Base-by-base conservation (phyloP, 2,888 invertebrate species). In the Thecophora atra region DNA sequence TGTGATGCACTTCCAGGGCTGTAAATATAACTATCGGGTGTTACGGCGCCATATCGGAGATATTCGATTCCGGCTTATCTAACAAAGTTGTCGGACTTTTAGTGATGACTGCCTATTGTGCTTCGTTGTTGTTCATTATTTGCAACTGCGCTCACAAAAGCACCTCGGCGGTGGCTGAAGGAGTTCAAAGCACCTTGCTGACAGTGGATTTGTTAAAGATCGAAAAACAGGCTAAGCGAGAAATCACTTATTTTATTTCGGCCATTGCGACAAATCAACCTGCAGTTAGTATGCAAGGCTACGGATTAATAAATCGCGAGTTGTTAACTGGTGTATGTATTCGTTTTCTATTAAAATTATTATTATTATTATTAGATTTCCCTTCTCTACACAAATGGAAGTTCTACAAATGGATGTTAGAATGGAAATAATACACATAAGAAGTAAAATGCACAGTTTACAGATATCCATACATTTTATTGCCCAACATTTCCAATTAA, bases 191-290 rank as follows among this genome's bases (percentile, higher is more conserved):
- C 60, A 89, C 90, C 3, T 81, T 91, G n/a, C 84, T 91, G 54
- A 88, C 89, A 2, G 88, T 91, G 6, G 88, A 91, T 76, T 84
- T 91, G 47, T 80, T 88, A 37, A 85, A 87, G 42, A 88, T 91
- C 0, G 91, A 91, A 78, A 85, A 87, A 76, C 88, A 88, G 8
- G 89, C 91, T 13, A 89, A 90, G 72, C 89, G 89, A 83, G 91
- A 91, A 90, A 89, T 91, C 76, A 90, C 91, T 81, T 87, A 91
- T 74, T 91, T 91, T 83, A 88, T 91, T 76, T 89, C 89, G 75
- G 91, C 91, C 0, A 91, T 91, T 65, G 89, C 90, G 81, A 89
- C 91, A 89, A 91, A 91, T 82, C 91, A 91, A 5, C 91, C 91
- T 0, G 90, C 90, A 3, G 91, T 91, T 7, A 91, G 90, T 42